Evolutionary conservation across 2,113 vertebrate species (phyloP).

Genomic region (Empidonax alnorum): DNA sequence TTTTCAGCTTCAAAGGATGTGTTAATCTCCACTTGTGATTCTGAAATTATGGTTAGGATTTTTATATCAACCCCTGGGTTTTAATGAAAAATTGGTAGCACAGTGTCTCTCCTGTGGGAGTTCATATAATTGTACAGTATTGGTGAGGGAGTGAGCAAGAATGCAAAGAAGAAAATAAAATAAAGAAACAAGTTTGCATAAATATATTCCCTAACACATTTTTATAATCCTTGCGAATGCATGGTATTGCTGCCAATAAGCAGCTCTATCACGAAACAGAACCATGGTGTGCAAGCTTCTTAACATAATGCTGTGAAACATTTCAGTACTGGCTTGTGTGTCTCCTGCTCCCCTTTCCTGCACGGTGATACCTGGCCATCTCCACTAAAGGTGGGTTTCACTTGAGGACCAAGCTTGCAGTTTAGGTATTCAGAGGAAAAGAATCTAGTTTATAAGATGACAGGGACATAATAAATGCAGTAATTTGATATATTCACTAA

Average conservation of each 20-base stretch:
- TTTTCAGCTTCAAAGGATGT: background rate
- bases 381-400: background rate
- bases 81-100: background rate
- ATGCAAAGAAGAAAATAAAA: background rate
- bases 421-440: background rate
- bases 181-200: background rate
- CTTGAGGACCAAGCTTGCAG: background rate
- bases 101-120: background rate
- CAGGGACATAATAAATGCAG: background rate
- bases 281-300: background rate
- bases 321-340: background rate
- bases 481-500: background rate
- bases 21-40: background rate
- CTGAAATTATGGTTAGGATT: background rate
- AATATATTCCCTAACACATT: background rate
- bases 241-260: background rate
- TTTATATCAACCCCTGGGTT: background rate
- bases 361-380: background rate
- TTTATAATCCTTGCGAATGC: background rate
- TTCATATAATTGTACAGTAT: background rate
- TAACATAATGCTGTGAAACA: background rate
- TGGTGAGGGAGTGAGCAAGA: background rate
- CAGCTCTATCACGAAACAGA: background rate
- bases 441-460: background rate
- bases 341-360: background rate